Evolutionary conservation across 2,797 vertebrate genomes (phyloP).

Genomic region (Acipenser oxyrinchus): DNA sequence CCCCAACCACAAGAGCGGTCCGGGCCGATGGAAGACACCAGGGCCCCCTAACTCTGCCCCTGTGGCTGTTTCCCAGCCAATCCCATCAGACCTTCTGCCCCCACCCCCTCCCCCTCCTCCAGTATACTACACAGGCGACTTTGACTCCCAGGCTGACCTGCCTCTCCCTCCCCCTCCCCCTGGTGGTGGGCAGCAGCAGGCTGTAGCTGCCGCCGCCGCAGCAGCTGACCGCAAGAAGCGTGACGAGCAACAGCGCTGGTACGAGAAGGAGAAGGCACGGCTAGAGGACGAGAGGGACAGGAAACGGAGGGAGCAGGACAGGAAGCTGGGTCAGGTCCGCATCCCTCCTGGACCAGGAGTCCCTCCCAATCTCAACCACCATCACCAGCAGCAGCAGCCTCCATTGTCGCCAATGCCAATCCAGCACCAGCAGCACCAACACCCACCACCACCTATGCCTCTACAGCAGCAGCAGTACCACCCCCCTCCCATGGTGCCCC

Average conservation of each 20-base stretch:
- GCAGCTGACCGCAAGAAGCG: conserved; percentile 81
- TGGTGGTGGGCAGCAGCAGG: conserved; percentile 54
- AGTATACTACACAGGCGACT: conserved; percentile 58
- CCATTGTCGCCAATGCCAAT: conserved; percentile 39
- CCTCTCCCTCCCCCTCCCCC: conserved; percentile 56
- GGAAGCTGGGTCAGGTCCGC: conserved; percentile 86
- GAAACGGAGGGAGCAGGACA: conserved; percentile 88
- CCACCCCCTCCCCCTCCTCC: conserved; percentile 59
- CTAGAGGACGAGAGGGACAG: conserved; percentile 92
- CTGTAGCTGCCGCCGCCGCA: conserved; percentile 41
- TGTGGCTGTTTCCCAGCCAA: conserved; percentile 55
- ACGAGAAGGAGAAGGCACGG: conserved; percentile 95
- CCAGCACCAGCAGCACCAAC: conserved; percentile 43
- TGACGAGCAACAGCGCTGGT: conserved; percentile 96
- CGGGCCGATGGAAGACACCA: conserved; percentile 94
- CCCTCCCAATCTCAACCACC: conserved; percentile 54
- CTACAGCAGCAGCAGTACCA: conserved; percentile 29
- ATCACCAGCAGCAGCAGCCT: conserved; percentile 40
- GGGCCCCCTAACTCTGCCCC: conserved; percentile 43
- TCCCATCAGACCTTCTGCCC: conserved; percentile 60
- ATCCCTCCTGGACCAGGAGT: conserved; percentile 64
- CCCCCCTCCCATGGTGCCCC: conserved; percentile 35
- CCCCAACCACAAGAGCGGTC: conserved; percentile 80
- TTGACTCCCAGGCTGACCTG: conserved; percentile 61
- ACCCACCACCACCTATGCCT: conserved; percentile 38